A percentile compares a stretch with the other conserved stretches of the same genome.
Evolutionary conservation across 2,113 vertebrate genomes (phyloP).

Genomic region (Pogona vitticeps): DNA sequence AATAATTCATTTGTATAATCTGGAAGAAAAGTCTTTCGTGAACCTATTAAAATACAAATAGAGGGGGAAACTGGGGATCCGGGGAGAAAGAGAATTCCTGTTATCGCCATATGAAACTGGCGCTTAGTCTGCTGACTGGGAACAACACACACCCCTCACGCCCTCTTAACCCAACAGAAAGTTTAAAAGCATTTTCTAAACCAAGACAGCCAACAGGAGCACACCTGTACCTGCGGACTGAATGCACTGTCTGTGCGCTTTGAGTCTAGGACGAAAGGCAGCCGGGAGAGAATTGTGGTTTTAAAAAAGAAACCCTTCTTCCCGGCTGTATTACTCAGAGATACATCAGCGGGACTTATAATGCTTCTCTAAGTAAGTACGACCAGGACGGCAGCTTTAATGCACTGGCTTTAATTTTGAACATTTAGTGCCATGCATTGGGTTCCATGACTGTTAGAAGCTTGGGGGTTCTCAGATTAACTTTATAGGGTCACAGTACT

Average conservation of each 20-base stretch:
- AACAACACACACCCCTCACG: neutral
- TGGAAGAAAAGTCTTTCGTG: constrained; percentile 40
- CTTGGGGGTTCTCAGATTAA: constrained; percentile 28
- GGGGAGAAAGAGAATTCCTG: constrained; percentile 43
- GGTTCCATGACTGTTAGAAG: neutral
- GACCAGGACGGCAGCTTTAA: neutral
- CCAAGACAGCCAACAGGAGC: constrained; percentile 49
- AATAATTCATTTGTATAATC: constrained; percentile 25
- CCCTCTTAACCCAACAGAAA: constrained; percentile 54
- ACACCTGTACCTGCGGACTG: constrained; percentile 2
- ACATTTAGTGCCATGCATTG: neutral
- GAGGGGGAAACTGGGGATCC: constrained; percentile 7
- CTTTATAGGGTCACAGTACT: constrained; percentile 53
- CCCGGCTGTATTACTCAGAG: no score
- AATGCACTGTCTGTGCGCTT: neutral
- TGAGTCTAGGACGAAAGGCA: constrained; percentile 3
- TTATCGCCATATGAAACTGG: constrained; percentile 49
- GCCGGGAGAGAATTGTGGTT: neutral
- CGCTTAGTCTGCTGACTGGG: constrained; percentile 44
- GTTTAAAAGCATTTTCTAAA: constrained; percentile 34
- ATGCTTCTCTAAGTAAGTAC: neutral
- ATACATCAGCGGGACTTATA: neutral
- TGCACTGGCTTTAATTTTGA: neutral
- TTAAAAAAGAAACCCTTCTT: no score
- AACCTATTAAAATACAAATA: constrained; percentile 50